Percentiles rank a stretch among this genome's conserved stretches.
phyloP scores from a whole-genome alignment of 2,888 invertebrate genomes.

The Synergus itoensis region DNA sequence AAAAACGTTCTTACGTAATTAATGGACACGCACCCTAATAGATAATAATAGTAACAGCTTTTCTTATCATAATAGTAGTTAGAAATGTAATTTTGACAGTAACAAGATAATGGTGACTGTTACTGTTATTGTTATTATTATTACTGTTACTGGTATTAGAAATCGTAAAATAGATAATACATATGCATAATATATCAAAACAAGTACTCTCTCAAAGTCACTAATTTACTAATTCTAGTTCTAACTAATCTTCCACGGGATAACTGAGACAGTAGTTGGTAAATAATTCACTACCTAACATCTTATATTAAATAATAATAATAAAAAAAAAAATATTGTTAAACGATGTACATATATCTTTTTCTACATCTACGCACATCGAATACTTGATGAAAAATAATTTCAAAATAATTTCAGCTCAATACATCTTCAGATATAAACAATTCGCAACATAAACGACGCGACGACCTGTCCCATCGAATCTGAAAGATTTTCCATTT shows the following conservation, averaged over 20 bases:
- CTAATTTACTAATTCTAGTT: slow-evolving; percentile 42
- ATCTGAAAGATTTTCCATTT: slow-evolving; percentile 19
- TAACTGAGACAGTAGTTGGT: slow-evolving; percentile 34
- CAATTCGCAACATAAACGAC: slow-evolving; percentile 25
- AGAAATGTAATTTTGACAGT: background rate
- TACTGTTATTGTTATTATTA: background rate
- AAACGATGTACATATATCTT: background rate
- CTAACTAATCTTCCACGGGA: slow-evolving; percentile 26
- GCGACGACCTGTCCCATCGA: slow-evolving; percentile 22
- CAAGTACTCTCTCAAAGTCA: slow-evolving; percentile 33
- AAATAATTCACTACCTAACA: slow-evolving; percentile 3
- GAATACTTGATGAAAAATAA: slow-evolving; percentile 16
- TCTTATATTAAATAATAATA: slow-evolving; percentile 1
- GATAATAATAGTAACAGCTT: slow-evolving; percentile 24
- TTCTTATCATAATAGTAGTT: background rate
- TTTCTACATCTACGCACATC: slow-evolving; percentile 36
- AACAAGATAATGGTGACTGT: background rate
- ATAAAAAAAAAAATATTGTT: background rate
- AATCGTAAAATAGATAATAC: background rate
- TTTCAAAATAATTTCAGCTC: background rate
- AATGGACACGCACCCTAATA: too few relatives aligned
- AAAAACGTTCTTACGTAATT: too few relatives aligned
- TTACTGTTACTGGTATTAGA: background rate
- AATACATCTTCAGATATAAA: background rate
- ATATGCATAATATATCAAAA: slow-evolving; percentile 12